Conservation (phyloP, 2,797 vertebrate genomes). For the Mus spretus region DNA sequence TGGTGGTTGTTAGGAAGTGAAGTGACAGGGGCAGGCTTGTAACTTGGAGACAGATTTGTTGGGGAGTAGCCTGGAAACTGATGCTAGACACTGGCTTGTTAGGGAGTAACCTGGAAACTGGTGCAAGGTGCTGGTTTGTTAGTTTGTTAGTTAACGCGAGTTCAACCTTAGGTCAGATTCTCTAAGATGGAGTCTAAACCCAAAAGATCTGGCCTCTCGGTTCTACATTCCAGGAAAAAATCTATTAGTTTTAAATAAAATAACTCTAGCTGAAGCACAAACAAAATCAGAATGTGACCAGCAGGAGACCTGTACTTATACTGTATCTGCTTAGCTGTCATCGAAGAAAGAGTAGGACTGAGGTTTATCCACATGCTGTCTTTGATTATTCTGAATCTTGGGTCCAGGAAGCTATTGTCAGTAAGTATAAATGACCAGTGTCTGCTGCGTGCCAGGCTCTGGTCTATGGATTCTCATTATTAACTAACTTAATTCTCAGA, state of each 20-base stretch:
- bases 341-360: neutral
- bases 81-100: too few species aligned
- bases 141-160: neutral
- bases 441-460: neutral
- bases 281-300: neutral
- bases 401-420: conserved; percentile 19
- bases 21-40: neutral
- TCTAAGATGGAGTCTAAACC: neutral
- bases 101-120: too few species aligned
- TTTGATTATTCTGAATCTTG: conserved; percentile 35
- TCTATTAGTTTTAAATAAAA: neutral
- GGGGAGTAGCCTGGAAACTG: too few species aligned
- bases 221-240: neutral
- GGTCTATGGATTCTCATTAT: neutral
- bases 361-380: conserved; percentile 27
- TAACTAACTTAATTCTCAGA: conserved; percentile 45
- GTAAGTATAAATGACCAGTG: conserved; percentile 47
- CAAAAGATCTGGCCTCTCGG: neutral
- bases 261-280: neutral
- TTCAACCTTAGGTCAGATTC: too few species aligned
- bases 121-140: neutral
- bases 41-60: neutral
- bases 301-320: neutral
- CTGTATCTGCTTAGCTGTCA: neutral
- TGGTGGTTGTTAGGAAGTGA: neutral